Conservation (phyloP, 2,113 vertebrate species). For the Psettodes erumei region DNA sequence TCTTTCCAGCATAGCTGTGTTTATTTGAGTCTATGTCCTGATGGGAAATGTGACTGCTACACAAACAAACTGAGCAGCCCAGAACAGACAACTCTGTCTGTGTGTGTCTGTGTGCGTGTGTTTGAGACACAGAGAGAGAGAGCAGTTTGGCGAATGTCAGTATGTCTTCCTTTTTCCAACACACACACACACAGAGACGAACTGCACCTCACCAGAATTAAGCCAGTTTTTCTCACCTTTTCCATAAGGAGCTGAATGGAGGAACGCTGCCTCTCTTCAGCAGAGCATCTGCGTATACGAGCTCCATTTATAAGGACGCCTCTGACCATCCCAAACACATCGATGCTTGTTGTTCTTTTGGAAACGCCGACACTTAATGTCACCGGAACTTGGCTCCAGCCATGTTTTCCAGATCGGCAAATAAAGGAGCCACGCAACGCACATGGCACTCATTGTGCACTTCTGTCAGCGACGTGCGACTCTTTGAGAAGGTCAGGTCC, state of each 20-base stretch:
- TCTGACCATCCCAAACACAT: too few species aligned
- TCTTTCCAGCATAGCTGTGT: constrained; percentile 68
- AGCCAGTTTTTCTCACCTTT: constrained; percentile 15
- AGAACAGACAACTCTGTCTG: constrained; percentile 55
- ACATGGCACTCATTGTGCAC: neutral
- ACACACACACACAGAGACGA: neutral
- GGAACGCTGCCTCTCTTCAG: neutral
- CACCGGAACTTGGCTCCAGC: too few species aligned
- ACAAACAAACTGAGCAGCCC: constrained; percentile 71
- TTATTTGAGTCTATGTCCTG: constrained; percentile 79
- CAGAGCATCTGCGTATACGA: constrained; percentile 2
- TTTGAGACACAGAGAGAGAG: neutral
- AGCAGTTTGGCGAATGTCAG: constrained; percentile 26
- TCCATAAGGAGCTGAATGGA: constrained; percentile 9
- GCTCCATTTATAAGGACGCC: constrained; percentile 17
- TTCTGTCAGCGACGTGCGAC: neutral
- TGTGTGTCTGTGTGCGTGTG: constrained; percentile 15
- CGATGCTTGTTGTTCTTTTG: too few species aligned
- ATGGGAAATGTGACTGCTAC: constrained; percentile 79
- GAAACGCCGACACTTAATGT: too few species aligned
- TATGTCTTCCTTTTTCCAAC: constrained; percentile 27
- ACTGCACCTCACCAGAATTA: constrained; percentile 18
- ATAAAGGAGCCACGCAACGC: neutral
- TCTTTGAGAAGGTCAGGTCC: neutral
- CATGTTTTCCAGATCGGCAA: constrained; percentile 12